phyloP scores from a whole-genome alignment of 2,797 vertebrate species.

The Danio tinwini region DNA sequence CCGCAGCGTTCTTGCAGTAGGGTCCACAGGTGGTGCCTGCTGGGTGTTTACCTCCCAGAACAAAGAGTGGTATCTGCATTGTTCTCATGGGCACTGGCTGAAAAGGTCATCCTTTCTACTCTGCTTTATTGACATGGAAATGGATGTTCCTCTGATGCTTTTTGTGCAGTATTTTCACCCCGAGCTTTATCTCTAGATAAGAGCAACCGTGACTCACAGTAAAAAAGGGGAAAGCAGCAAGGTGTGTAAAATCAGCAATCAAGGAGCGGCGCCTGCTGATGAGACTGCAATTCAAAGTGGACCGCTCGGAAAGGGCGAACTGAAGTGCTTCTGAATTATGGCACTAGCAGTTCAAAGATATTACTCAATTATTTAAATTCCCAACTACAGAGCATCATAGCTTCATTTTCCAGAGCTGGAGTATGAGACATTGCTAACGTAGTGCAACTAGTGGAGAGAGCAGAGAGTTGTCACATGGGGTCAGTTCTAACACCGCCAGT shows the following conservation, averaged over 20 bases:
- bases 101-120: conserved; percentile 58
- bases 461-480: neutral
- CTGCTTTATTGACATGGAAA: conserved; percentile 44
- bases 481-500: neutral
- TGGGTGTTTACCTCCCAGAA: conserved; percentile 43
- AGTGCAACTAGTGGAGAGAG: neutral
- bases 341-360: conserved; percentile 34
- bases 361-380: conserved; percentile 33
- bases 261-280: conserved; percentile 22
- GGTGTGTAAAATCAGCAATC: conserved; percentile 50
- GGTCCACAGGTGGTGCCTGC: conserved; percentile 9
- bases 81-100: conserved; percentile 11
- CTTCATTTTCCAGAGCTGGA: neutral
- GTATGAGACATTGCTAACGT: neutral
- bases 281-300: conserved; percentile 24
- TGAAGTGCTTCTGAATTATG: conserved; percentile 31
- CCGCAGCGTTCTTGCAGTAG: neutral
- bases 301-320: conserved; percentile 8
- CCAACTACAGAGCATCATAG: neutral
- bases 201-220: neutral
- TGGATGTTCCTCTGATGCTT: conserved; percentile 30
- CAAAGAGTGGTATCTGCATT: conserved; percentile 39
- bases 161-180: conserved; percentile 29
- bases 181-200: conserved; percentile 28
- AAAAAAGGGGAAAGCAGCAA: neutral